phyloP scores from a whole-genome alignment of 1,140 invertebrate genomes.

The Drosophila grimshawi region DNA sequence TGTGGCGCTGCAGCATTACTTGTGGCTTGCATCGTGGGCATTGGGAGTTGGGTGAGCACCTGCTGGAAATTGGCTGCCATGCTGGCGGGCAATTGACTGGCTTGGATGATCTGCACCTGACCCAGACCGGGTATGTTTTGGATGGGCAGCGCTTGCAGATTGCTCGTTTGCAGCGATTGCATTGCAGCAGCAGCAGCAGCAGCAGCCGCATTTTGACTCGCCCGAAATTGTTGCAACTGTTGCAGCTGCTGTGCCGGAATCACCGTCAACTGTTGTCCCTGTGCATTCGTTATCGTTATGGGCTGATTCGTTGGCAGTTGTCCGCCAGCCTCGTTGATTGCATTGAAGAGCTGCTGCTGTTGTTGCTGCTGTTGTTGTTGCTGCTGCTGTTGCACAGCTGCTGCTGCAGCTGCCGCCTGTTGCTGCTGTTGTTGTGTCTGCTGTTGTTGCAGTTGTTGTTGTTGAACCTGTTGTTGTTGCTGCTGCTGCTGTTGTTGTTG shows the following conservation, averaged over 20 bases:
- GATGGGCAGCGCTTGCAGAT: slow-evolving; percentile 87
- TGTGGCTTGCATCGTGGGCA: slow-evolving; percentile 49
- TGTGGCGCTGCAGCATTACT: slow-evolving; percentile 16
- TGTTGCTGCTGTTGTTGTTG: slow-evolving; percentile 69
- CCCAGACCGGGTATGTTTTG: slow-evolving; percentile 91
- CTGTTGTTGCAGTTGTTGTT: slow-evolving; percentile 58
- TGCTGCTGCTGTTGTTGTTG: slow-evolving; percentile 70
- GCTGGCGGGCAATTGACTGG: slow-evolving; percentile 71
- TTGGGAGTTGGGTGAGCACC: slow-evolving; percentile 64
- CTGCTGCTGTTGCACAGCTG: slow-evolving; percentile 49
- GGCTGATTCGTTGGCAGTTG: slow-evolving; percentile 86
- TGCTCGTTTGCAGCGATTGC: slow-evolving; percentile 63
- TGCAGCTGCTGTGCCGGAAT: slow-evolving; percentile 88
- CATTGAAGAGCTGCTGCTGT: slow-evolving; percentile 75
- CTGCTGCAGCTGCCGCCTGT: slow-evolving; percentile 66
- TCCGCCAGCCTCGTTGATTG: slow-evolving; percentile 77
- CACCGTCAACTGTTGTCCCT: slow-evolving; percentile 90
- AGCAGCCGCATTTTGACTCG: slow-evolving; percentile 50
- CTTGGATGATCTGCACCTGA: slow-evolving; percentile 88
- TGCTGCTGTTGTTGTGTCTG: slow-evolving; percentile 81
- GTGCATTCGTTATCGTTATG: slow-evolving; percentile 88
- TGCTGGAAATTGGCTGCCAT: slow-evolving; percentile 73
- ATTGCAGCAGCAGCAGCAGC: slow-evolving; percentile 46
- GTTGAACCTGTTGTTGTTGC: slow-evolving; percentile 59
- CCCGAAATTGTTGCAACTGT: slow-evolving; percentile 78